phyloP scores from a whole-genome alignment of 2,888 invertebrate genomes.

The Trichogramma dendrolimi region DNA sequence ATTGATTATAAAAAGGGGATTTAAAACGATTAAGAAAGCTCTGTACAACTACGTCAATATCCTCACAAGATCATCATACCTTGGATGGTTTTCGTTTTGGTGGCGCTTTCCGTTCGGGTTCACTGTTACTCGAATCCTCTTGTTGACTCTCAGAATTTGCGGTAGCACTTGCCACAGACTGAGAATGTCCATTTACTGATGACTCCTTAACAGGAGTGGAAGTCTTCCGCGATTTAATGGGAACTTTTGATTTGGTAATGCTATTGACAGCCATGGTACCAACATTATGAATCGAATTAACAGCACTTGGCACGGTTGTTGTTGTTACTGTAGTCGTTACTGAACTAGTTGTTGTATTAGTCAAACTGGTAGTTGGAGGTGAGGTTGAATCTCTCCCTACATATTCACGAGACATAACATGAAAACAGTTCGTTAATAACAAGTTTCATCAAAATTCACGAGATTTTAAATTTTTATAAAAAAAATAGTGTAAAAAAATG shows the following conservation, averaged over 20 bases:
- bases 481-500: no score
- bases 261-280: constrained; percentile 65
- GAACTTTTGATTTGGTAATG: constrained; percentile 58
- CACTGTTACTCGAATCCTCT: constrained; percentile 68
- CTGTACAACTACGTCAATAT: no score
- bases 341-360: constrained; percentile 8
- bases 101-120: constrained; percentile 59
- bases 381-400: constrained; percentile 34
- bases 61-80: constrained; percentile 41
- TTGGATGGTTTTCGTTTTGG: constrained; percentile 66
- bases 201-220: constrained; percentile 48
- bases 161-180: constrained; percentile 13
- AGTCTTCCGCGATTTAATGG: constrained; percentile 50
- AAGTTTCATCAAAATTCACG: no score
- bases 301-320: constrained; percentile 52
- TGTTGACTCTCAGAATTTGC: constrained; percentile 53
- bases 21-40: no score
- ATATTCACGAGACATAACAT: constrained; percentile 21
- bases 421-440: no score
- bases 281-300: constrained; percentile 58
- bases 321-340: constrained; percentile 34
- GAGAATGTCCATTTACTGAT: constrained; percentile 54
- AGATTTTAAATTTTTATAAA: no score
- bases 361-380: constrained; percentile 8
- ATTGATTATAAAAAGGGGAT: no score